These are phyloP conservation scores for Drosophila neonasuta DNA, from an alignment of 2,888 invertebrate genomes.

Conservation along the genomic window DNA sequence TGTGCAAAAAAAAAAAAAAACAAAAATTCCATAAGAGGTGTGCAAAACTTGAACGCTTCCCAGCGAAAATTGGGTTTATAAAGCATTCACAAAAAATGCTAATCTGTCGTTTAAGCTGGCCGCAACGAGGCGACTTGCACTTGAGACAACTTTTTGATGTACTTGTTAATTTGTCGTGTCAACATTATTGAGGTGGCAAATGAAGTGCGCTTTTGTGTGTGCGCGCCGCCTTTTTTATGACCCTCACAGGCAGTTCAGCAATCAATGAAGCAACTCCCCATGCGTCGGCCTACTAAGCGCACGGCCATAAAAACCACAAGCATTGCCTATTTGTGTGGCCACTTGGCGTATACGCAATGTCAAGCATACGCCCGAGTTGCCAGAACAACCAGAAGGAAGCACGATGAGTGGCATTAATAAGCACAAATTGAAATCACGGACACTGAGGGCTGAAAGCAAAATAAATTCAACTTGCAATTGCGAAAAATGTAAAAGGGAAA, in stretches of 20 bases:
- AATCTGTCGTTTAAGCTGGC: slow-evolving; percentile 50
- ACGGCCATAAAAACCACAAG: slow-evolving; percentile 30
- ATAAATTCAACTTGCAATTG: slow-evolving; percentile 14
- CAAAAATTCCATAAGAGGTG: background rate
- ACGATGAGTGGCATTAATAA: slow-evolving; percentile 28
- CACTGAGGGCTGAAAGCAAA: slow-evolving; percentile 7
- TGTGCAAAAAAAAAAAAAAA: background rate
- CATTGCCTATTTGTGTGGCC: slow-evolving; percentile 26
- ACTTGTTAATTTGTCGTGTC: slow-evolving; percentile 61
- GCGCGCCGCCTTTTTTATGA: slow-evolving; percentile 31
- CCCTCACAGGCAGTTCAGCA: slow-evolving; percentile 21
- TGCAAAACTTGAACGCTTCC: slow-evolving; percentile 7
- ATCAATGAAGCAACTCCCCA: slow-evolving; percentile 47
- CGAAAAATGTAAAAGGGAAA: slow-evolving; percentile 13
- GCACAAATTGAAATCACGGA: slow-evolving; percentile 39
- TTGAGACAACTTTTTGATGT: slow-evolving; percentile 54
- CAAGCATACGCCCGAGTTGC: background rate
- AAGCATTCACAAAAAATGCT: slow-evolving; percentile 54
- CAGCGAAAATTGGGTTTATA: slow-evolving; percentile 31
- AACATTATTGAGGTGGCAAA: slow-evolving; percentile 50
- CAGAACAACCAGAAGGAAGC: background rate
- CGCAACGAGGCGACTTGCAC: slow-evolving; percentile 24
- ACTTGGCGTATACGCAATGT: slow-evolving; percentile 41
- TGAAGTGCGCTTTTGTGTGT: slow-evolving; percentile 43
- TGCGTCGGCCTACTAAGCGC: slow-evolving; percentile 29